Conservation (phyloP, 2,113 vertebrate species). For the Rhinoderma darwinii region DNA sequence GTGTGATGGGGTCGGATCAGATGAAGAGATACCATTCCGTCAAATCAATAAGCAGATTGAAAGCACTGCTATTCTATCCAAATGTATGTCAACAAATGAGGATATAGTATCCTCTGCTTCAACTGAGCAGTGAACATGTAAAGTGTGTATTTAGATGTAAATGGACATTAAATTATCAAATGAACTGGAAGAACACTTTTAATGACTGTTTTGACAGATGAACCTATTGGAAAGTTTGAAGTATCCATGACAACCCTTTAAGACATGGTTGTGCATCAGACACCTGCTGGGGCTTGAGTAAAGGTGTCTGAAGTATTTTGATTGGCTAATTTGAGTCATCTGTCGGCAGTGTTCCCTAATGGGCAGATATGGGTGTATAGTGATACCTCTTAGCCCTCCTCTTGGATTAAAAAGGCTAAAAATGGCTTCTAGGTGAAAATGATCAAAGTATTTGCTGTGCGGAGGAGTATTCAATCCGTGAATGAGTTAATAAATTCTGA, state of each 20-base stretch:
- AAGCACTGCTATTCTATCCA: neutral
- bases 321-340: slow-evolving; percentile 20
- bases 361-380: neutral
- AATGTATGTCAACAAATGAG: neutral
- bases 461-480: neutral
- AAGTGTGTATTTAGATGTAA: slow-evolving; percentile 16
- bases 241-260: slow-evolving; percentile 40
- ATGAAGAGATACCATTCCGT: neutral
- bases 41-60: neutral
- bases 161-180: neutral
- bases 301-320: slow-evolving; percentile 36
- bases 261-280: slow-evolving; percentile 24
- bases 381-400: slow-evolving; percentile 45
- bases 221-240: slow-evolving; percentile 26
- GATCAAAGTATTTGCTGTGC: slow-evolving; percentile 28
- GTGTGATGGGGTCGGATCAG: too few species aligned
- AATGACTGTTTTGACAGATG: slow-evolving; percentile 47
- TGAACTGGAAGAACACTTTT: slow-evolving; percentile 23
- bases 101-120: neutral
- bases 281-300: slow-evolving; percentile 44
- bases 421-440: neutral
- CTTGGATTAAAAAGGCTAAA: slow-evolving; percentile 31
- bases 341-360: neutral
- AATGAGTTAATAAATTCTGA: slow-evolving; percentile 13
- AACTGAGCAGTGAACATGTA: neutral